Conservation (phyloP, 2,113 vertebrate species). For the Hymenochirus boettgeri region DNA sequence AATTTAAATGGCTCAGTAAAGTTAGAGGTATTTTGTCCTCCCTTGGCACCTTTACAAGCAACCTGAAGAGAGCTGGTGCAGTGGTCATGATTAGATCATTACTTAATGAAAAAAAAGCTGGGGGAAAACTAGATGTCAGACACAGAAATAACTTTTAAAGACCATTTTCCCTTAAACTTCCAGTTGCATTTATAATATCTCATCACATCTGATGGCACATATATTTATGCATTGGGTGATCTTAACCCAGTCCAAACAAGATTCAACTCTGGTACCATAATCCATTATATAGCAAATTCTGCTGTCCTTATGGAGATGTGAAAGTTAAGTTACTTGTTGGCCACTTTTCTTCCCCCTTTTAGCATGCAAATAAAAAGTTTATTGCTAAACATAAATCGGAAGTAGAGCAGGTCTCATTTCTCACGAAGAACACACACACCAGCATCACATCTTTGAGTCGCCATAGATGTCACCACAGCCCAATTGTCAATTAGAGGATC, state of each 20-base stretch:
- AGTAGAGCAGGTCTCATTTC: no score
- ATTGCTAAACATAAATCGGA: background rate
- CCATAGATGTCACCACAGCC: constrained; percentile 97
- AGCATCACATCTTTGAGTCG: constrained; percentile 93
- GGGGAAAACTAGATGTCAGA: background rate
- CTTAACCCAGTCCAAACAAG: no score
- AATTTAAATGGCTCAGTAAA: background rate
- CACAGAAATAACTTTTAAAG: background rate
- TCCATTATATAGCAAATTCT: background rate
- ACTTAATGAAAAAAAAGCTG: background rate
- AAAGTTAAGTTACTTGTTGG: background rate
- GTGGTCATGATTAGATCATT: background rate
- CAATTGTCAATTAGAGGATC: constrained; percentile 96
- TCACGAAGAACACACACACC: constrained; percentile 95
- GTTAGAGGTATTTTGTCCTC: background rate
- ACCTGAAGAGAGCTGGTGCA: background rate
- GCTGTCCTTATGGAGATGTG: background rate
- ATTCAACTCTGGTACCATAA: no score
- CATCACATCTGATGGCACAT: background rate
- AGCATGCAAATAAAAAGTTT: background rate
- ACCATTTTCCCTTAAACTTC: background rate
- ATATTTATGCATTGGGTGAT: background rate
- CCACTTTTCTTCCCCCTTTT: background rate
- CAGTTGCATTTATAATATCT: background rate
- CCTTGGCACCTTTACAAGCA: background rate